Evolutionary conservation across 2,888 invertebrate species (phyloP), one percentile per base, ranked within the genome.

Genomic region (Cotesia congregata): DNA sequence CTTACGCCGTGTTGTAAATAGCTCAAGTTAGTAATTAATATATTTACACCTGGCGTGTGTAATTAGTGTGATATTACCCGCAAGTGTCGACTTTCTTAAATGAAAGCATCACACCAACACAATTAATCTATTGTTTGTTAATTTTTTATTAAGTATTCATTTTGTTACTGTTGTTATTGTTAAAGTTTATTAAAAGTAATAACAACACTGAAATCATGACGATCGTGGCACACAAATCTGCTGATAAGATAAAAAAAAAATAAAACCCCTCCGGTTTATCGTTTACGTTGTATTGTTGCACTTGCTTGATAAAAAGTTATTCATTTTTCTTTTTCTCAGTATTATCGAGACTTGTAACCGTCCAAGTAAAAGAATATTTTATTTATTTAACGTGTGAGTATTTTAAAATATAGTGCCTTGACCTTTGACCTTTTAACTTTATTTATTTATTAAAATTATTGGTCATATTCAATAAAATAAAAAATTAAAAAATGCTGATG

Each of bases 201-300:
- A 30, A 30, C 30, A 30, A 30, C 30, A 30, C 3, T 30, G 0
- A 41, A 72, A 72, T 70, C 70, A 30, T n/a, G 59, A 59, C 6
- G 70, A 70, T 70, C 70, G 59, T 30, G 3, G 30, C 30, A 17
- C 20, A 60, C 17, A 6, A 17, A 9, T 15, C 40, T 68, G 6
- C 70, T 70, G 70, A 70, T 70, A 70, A 70, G 70, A 70, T 70
- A 59, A 70, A 59, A 6, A 2, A 62, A 5, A 30, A 30, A 30
- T 3, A 30, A 30, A 30, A 30, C 30, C 3, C 30, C n/a, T 30
- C 59, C n/a, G 70, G 30, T 62, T 15, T n/a, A 62, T 20, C 30
- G 30, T 30, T 30, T 30, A 30, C 30, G 30, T 30, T 30, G 30
- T 3, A n/a, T 15, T 62, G 62, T 15, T 62, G 62, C 15, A 62